Evolutionary conservation across 2,113 vertebrate species (phyloP).

Genomic region (Phylloscopus trochilus): DNA sequence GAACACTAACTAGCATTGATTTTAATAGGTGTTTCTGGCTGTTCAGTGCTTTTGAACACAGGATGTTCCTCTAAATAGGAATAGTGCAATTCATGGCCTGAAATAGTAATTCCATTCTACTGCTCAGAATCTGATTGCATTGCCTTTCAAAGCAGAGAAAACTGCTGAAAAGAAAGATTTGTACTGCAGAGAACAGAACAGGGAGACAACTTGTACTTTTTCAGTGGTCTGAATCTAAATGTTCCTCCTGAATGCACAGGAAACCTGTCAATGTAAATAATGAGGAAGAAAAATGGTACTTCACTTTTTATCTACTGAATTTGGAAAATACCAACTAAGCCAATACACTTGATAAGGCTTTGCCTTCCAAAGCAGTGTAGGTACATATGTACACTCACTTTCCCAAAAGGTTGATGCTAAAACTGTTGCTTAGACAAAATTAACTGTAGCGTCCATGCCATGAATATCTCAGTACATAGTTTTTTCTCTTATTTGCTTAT

Average conservation of each 20-base stretch:
- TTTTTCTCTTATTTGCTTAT: background rate
- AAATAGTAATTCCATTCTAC: background rate
- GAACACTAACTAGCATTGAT: background rate
- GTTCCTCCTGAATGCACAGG: background rate
- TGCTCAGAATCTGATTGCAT: background rate
- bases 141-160: conserved; percentile 20
- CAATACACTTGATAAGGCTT: background rate
- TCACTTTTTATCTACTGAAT: background rate
- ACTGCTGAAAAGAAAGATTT: conserved; percentile 2
- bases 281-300: background rate
- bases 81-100: background rate
- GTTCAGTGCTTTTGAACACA: background rate
- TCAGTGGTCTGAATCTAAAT: background rate
- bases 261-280: background rate
- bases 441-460: background rate
- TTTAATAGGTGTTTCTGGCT: background rate
- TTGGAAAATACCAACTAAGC: background rate
- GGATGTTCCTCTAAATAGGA: background rate
- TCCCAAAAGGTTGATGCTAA: background rate
- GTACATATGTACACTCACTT: background rate
- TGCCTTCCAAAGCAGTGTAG: background rate
- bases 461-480: background rate
- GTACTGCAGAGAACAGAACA: background rate
- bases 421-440: background rate
- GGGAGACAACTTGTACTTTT: conserved; percentile 14